Base-by-base conservation (phyloP, 2,113 vertebrate species). In the Propithecus coquereli region DNA sequence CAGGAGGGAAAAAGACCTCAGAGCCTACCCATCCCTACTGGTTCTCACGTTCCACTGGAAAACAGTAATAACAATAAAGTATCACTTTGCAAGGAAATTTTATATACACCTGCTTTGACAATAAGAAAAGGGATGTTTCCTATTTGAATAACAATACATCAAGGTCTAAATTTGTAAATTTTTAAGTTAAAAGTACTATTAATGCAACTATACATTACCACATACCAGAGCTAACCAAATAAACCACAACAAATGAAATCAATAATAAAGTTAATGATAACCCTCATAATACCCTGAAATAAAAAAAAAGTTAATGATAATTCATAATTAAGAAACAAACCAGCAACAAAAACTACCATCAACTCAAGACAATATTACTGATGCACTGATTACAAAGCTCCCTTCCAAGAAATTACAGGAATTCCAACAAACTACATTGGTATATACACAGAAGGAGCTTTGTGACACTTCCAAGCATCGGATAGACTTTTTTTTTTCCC, bases 251-350 rank as follows among this genome's bases (percentile, higher is more conserved):
- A 83, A 92, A 52, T 32, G 40, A 92, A 30, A 84, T 13, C 32
- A 86, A 77, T 37, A 61, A 85, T 92, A 47, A 84, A 85, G 59
- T 86, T 77, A 90, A 90, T 57, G 54, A 57, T 57, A 57, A 68
- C 40, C 40, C 40, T 43, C 40, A 43, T 43, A 43, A 43, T 43
- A 43, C 40, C 40, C 40, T 43, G 40, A 43, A 43, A 43, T 43
- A 4, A 43, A 43, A 43, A 43, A 43, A 43, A 61, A 85, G 59
- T 86, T 77, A 90, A 90, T 66, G 54, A 57, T 57, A 57, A 68
- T 84, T 90, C 80, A 76, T 66, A 74, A 77, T 90, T 66, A 84
- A 83, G 47, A 83, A 32, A 83, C 12, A 94, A 90, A 68, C 68
- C 74, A 68, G 23, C 52, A 84, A 57, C 47, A 43, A 66, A 81